These are phyloP conservation scores for Eupithecia tripunctaria DNA, from an alignment of 2,888 invertebrate species.

Conservation along the genomic window DNA sequence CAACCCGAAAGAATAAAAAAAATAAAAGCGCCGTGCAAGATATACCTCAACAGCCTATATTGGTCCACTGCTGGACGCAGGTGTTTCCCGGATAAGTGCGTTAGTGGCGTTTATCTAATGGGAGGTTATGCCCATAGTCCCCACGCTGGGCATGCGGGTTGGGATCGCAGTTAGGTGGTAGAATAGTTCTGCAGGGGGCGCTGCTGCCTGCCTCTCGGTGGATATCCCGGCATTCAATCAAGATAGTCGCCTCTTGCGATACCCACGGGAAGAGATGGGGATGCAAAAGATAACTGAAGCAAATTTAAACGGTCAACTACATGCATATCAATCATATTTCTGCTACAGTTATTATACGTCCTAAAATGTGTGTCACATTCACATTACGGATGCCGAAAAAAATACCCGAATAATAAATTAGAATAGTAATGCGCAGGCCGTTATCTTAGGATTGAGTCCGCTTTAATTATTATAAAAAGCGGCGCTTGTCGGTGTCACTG, in stretches of 20 bases:
- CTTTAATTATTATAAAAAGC: constrained; percentile 77
- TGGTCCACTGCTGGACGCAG: too few species aligned
- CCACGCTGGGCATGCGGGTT: too few species aligned
- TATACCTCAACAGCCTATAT: too few species aligned
- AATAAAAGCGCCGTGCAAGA: constrained; percentile 55
- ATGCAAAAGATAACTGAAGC: constrained; percentile 60
- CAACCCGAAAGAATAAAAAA: not conserved
- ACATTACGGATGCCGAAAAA: constrained; percentile 80
- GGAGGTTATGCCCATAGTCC: too few species aligned
- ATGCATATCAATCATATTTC: constrained; percentile 77
- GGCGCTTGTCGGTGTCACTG: constrained; percentile 76
- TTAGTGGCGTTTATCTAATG: too few species aligned
- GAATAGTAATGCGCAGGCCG: constrained; percentile 80
- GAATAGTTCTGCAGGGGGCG: too few species aligned
- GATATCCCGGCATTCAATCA: too few species aligned
- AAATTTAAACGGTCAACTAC: constrained; percentile 71
- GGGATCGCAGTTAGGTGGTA: too few species aligned
- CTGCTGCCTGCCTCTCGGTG: too few species aligned
- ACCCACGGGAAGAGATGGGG: too few species aligned
- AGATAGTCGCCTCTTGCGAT: too few species aligned
- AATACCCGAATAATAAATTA: constrained; percentile 83
- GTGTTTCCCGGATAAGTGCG: too few species aligned
- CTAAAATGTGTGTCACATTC: constrained; percentile 82
- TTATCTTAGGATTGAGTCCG: constrained; percentile 79
- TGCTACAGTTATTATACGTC: constrained; percentile 76